Evolutionary conservation across 2,797 vertebrate genomes (phyloP).

Genomic region (Catharus ustulatus): DNA sequence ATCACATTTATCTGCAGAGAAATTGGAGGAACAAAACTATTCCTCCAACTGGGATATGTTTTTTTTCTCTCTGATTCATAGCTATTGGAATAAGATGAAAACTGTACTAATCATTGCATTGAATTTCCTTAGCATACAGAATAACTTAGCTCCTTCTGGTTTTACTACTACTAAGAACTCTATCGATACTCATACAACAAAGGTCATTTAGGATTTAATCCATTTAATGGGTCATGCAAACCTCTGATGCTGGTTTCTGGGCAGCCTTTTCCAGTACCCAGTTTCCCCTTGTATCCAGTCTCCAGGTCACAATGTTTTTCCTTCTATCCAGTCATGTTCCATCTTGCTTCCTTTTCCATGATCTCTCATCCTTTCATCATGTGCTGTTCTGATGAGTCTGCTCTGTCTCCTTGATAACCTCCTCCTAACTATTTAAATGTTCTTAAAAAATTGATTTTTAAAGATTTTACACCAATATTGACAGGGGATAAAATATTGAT

Average conservation of each 20-base stretch:
- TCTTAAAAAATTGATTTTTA: background rate
- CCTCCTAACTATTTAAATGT: background rate
- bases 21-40: constrained; percentile 28
- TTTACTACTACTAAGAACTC: background rate
- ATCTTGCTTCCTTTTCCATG: background rate
- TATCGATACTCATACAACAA: background rate
- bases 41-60: background rate
- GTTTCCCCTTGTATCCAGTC: background rate
- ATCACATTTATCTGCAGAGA: background rate
- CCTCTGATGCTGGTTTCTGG: background rate
- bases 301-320: background rate
- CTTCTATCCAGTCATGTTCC: background rate
- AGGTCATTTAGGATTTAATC: background rate
- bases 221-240: background rate
- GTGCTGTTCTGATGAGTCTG: background rate
- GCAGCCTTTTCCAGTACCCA: background rate
- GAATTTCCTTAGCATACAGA: background rate
- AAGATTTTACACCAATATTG: background rate
- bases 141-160: background rate
- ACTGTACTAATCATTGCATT: background rate
- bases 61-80: constrained; percentile 31
- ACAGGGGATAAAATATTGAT: background rate
- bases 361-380: background rate
- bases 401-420: background rate
- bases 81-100: constrained; percentile 44